Evolutionary conservation across 1,140 invertebrate species (phyloP).

Genomic region (Rhagoletis pomonella): DNA sequence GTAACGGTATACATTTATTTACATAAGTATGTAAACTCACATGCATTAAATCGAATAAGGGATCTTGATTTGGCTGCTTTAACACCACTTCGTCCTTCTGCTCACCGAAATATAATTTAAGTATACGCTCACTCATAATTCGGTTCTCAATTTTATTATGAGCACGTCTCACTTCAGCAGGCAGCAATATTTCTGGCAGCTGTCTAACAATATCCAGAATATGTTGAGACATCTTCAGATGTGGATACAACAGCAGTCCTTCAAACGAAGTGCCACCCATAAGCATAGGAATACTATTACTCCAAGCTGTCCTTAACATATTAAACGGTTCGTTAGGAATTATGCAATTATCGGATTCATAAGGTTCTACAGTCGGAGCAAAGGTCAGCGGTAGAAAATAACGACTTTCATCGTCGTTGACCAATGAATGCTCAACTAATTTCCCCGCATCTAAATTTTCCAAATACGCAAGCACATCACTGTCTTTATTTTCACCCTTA

Average conservation of each 20-base stretch:
- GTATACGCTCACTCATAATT: constrained; percentile 58
- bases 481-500: constrained; percentile 63
- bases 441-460: constrained; percentile 44
- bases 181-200: constrained; percentile 60
- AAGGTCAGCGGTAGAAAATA: constrained; percentile 64
- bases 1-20: no score
- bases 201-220: constrained; percentile 60
- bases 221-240: constrained; percentile 60
- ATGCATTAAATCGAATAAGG: constrained; percentile 63
- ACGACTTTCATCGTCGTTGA: constrained; percentile 59
- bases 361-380: constrained; percentile 72
- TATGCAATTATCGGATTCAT: constrained; percentile 65
- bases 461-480: constrained; percentile 69
- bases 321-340: constrained; percentile 65
- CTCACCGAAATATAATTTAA: constrained; percentile 65
- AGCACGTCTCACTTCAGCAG: constrained; percentile 59
- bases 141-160: constrained; percentile 57
- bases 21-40: constrained; percentile 58
- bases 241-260: constrained; percentile 68
- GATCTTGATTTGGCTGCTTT: constrained; percentile 57
- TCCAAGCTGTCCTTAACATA: constrained; percentile 69
- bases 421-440: constrained; percentile 53
- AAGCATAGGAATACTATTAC: constrained; percentile 69
- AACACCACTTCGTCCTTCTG: neutral
- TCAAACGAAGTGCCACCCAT: constrained; percentile 73